These are phyloP conservation scores for Bombus soroeensis DNA, from an alignment of 1,140 invertebrate genomes.

Conservation along the genomic window DNA sequence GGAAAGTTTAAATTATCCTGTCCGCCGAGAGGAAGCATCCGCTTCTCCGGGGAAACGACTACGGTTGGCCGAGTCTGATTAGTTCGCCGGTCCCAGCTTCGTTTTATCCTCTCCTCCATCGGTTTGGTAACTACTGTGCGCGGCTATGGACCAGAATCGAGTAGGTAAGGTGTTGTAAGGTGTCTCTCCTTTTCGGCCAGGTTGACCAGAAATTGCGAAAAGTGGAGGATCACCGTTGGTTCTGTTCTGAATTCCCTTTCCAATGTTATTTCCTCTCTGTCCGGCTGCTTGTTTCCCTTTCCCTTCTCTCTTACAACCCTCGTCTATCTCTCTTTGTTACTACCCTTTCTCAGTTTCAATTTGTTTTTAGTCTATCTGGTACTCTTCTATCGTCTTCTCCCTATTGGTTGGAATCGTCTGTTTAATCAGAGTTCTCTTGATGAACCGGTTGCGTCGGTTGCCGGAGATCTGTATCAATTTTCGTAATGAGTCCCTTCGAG, in stretches of 20 bases:
- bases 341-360: neutral
- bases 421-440: slow-evolving; percentile 59
- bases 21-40: slow-evolving; percentile 69
- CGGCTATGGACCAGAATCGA: slow-evolving; percentile 8
- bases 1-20: slow-evolving; percentile 81
- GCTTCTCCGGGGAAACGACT: slow-evolving; percentile 67
- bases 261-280: neutral
- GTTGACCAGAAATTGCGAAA: slow-evolving; percentile 46
- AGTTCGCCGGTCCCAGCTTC: slow-evolving; percentile 74
- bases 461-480: slow-evolving; percentile 57
- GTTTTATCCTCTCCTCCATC: slow-evolving; percentile 67
- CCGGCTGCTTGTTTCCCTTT: neutral
- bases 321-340: neutral
- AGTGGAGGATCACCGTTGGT: neutral
- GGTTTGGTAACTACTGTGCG: slow-evolving; percentile 54
- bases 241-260: slow-evolving; percentile 11
- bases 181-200: slow-evolving; percentile 13
- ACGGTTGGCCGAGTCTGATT: slow-evolving; percentile 80
- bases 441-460: slow-evolving; percentile 25
- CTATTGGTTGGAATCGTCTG: slow-evolving; percentile 18
- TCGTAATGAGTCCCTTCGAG: slow-evolving; percentile 56
- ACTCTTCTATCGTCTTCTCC: neutral
- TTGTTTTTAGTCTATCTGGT: neutral
- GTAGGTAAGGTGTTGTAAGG: slow-evolving; percentile 44
- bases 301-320: too few relatives aligned